Percentiles rank a stretch among this genome's conserved stretches.
phyloP scores from a whole-genome alignment of 2,888 invertebrate genomes.

The Pocota personata region DNA sequence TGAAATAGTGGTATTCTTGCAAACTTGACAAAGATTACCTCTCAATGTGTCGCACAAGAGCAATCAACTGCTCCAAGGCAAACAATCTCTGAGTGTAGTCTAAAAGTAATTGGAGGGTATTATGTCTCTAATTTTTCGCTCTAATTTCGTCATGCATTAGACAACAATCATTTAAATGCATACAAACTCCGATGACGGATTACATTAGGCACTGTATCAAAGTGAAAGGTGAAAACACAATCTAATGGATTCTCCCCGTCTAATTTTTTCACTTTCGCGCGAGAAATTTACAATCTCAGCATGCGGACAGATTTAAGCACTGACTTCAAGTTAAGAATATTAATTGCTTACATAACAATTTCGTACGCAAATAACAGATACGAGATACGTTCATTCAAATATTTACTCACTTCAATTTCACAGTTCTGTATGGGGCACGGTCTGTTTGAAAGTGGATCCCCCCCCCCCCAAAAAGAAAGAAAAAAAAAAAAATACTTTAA shows the following conservation, averaged over 20 bases:
- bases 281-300: background rate
- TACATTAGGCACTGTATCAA: background rate
- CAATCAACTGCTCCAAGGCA: background rate
- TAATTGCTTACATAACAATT: constrained; percentile 7
- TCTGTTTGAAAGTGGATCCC: background rate
- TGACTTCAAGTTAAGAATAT: background rate
- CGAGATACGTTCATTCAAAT: background rate
- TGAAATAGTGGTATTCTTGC: background rate
- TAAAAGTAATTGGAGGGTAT: constrained; percentile 3
- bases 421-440: background rate
- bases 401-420: constrained; percentile 13
- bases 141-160: background rate
- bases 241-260: background rate
- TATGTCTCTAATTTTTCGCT: background rate
- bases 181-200: background rate
- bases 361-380: constrained; percentile 2
- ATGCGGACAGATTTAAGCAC: background rate
- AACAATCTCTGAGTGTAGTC: background rate
- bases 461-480: too few species aligned
- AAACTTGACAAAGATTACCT: background rate
- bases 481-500: background rate
- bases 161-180: background rate
- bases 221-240: constrained; percentile 32
- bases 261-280: constrained; percentile 29
- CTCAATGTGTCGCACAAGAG: background rate